phyloP scores from a whole-genome alignment of 2,113 vertebrate species.

The Etheostoma cragini region DNA sequence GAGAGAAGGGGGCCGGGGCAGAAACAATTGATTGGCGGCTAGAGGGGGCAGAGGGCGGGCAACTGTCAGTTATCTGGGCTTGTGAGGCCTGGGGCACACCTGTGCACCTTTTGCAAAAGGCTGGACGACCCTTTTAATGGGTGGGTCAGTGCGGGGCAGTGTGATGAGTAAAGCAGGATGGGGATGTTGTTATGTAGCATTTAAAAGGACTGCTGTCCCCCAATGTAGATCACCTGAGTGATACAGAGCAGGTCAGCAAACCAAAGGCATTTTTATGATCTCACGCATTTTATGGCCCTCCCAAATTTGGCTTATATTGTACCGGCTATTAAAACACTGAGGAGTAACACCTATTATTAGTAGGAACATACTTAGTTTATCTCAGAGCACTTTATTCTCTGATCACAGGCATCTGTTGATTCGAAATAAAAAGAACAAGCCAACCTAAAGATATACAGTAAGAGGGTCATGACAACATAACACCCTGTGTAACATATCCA shows the following conservation, averaged over 20 bases:
- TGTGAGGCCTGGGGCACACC: constrained; percentile 70
- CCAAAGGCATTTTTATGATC: constrained; percentile 58
- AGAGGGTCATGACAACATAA: neutral
- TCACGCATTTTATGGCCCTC: constrained; percentile 44
- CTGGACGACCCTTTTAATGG: constrained; percentile 40
- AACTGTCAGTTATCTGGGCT: constrained; percentile 68
- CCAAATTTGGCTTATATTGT: constrained; percentile 29
- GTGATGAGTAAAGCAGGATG: constrained; percentile 57
- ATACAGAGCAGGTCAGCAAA: constrained; percentile 50
- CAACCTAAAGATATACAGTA: neutral
- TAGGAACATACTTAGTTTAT: constrained; percentile 24
- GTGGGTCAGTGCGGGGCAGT: constrained; percentile 41
- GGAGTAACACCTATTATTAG: constrained; percentile 40
- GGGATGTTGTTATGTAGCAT: constrained; percentile 66
- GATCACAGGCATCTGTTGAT: constrained; percentile 2
- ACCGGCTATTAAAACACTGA: constrained; percentile 29
- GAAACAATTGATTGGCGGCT: constrained; percentile 61
- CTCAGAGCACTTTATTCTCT: constrained; percentile 17
- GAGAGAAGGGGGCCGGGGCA: constrained; percentile 35
- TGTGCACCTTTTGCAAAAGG: constrained; percentile 58
- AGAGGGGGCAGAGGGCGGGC: constrained; percentile 54
- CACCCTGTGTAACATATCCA: neutral
- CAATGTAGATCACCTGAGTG: constrained; percentile 57
- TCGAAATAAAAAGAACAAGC: neutral
- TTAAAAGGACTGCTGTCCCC: constrained; percentile 42